These are phyloP conservation scores for Halocynthia aurantium DNA, from an alignment of 23 tunicate genomes.

Conservation along the genomic window DNA sequence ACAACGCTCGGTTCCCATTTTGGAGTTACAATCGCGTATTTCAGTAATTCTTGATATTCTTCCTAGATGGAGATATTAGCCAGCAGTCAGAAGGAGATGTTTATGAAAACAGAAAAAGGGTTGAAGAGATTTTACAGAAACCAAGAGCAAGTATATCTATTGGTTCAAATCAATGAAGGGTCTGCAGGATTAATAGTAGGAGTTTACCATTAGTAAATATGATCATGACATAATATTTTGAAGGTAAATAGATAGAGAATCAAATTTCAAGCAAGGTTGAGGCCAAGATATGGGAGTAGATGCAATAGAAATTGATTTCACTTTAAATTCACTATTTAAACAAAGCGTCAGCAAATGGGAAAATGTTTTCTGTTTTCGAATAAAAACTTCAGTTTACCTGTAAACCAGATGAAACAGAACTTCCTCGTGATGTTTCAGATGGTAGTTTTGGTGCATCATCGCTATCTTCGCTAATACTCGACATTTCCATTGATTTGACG, in stretches of 20 bases:
- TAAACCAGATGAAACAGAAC: conserved; percentile 76
- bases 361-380: too few relatives aligned
- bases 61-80: conserved; percentile 26
- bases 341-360: too few relatives aligned
- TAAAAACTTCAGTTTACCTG: conserved; percentile 21
- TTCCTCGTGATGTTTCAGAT: conserved; percentile 71
- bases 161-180: too few relatives aligned
- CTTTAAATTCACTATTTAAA: too few relatives aligned
- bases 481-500: conserved; percentile 10
- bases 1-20: conserved; percentile 42
- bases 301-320: too few relatives aligned
- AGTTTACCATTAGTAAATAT: not conserved
- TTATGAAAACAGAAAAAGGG: not conserved
- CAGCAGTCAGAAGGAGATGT: too few relatives aligned
- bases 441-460: conserved; percentile 29
- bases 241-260: not conserved
- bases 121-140: not conserved
- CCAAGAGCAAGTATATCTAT: too few relatives aligned
- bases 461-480: conserved; percentile 47
- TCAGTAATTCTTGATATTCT: conserved; percentile 63
- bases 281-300: too few relatives aligned
- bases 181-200: too few relatives aligned
- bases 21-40: conserved; percentile 72
- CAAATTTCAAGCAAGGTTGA: too few relatives aligned
- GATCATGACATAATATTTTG: not conserved